phyloP scores from a whole-genome alignment of 2,888 invertebrate species.

The Rhamnusium bicolor region DNA sequence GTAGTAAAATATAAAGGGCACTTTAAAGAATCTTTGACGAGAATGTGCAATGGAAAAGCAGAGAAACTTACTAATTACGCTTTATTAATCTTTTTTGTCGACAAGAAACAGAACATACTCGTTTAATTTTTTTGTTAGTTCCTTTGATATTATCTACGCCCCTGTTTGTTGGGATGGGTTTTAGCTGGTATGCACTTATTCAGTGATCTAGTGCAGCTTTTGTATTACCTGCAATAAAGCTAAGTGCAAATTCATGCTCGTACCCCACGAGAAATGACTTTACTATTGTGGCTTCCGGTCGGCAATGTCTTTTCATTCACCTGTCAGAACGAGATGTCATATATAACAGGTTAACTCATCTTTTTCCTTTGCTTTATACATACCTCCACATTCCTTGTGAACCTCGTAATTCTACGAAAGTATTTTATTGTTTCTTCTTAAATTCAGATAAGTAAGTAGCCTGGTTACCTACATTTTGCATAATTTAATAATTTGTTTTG shows the following conservation, averaged over 20 bases:
- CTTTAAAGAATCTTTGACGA: too few relatives aligned
- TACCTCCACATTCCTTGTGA: slow-evolving; percentile 24
- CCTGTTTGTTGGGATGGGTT: not conserved
- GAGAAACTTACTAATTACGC: too few relatives aligned
- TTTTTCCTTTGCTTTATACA: slow-evolving; percentile 14
- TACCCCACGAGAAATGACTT: slow-evolving; percentile 60
- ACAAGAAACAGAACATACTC: too few relatives aligned
- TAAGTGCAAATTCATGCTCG: slow-evolving; percentile 70
- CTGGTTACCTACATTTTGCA: not conserved
- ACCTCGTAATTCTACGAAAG: not conserved
- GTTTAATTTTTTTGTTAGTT: not conserved
- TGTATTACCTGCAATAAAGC: slow-evolving; percentile 62
- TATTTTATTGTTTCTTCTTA: not conserved
- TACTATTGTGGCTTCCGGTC: slow-evolving; percentile 63
- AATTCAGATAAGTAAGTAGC: not conserved
- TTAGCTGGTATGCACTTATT: slow-evolving; percentile 9
- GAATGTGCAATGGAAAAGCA: too few relatives aligned
- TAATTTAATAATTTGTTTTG: not conserved
- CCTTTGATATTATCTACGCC: not conserved
- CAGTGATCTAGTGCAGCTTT: slow-evolving; percentile 19
- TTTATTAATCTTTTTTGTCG: too few relatives aligned
- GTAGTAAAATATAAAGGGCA: too few relatives aligned
- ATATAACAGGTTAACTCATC: slow-evolving; percentile 37
- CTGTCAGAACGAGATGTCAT: slow-evolving; percentile 45
- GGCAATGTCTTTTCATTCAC: slow-evolving; percentile 41